A percentile compares a stretch with the other conserved stretches of the same genome.
Evolutionary conservation across 2,113 vertebrate species (phyloP).

Genomic region (Micronycteris hirsuta): DNA sequence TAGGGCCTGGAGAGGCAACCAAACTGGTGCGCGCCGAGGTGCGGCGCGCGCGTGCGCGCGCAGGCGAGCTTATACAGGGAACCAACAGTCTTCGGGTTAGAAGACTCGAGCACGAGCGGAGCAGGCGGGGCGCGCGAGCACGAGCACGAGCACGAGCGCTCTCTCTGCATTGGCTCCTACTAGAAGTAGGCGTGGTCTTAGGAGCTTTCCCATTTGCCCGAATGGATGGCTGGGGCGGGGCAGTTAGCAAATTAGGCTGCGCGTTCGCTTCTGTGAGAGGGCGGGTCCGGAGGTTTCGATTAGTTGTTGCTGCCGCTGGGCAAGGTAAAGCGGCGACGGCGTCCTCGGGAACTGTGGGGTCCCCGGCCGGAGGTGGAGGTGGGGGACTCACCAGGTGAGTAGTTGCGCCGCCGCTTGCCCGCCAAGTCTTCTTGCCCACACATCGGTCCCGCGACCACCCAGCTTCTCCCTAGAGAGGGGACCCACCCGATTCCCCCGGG

Average conservation of each 20-base stretch:
- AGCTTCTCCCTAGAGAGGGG: background rate
- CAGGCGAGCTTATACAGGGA: background rate
- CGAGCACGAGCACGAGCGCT: conserved; percentile 33
- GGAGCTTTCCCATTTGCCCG: conserved; percentile 32
- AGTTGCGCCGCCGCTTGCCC: background rate
- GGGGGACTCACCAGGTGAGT: conserved; percentile 51
- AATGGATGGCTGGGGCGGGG: conserved; percentile 31
- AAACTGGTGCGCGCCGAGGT: conserved; percentile 40
- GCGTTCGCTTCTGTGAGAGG: conserved; percentile 60
- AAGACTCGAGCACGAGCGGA: conserved; percentile 37
- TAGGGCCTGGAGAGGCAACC: conserved; percentile 66
- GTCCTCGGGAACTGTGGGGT: conserved; percentile 35
- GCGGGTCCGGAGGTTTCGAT: conserved; percentile 68
- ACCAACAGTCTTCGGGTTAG: background rate
- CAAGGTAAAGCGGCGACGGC: conserved; percentile 42
- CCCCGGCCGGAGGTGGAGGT: conserved; percentile 3
- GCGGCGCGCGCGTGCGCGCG: conserved; percentile 4
- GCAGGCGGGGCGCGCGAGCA: conserved; percentile 48
- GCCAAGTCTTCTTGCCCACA: background rate
- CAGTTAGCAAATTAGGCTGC: conserved; percentile 68
- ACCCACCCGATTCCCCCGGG: conserved; percentile 14
- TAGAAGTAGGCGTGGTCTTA: background rate
- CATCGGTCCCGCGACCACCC: background rate
- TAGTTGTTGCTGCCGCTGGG: conserved; percentile 63
- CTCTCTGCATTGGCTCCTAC: conserved; percentile 43